Base-by-base conservation (phyloP, 2,797 vertebrate species). In the Hypotaenidia okinawae region DNA sequence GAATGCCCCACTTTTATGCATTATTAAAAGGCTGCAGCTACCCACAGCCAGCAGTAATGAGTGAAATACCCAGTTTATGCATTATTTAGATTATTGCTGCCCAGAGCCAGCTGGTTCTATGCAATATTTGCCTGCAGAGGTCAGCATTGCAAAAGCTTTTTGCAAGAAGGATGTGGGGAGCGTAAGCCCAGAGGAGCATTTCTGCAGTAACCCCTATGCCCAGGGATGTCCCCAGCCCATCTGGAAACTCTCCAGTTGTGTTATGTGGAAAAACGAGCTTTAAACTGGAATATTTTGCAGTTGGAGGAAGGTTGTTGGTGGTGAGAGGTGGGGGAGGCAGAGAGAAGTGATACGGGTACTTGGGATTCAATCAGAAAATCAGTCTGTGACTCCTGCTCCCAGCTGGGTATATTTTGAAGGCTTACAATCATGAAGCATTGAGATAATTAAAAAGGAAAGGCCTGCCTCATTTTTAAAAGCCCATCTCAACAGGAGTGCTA, bases 331-430 rank as follows among this genome's bases (percentile, higher is more conserved):
- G 41, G 41, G 16, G 41, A 43, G 28, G 23, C n/a, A 37, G 47
- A 5, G 28, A 43, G 35, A 67, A 51, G 39, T 2, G 30, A 25
- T 6, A 25, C 7, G n/a, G 5, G 11, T 21, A 28, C 25, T 24
- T 9, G 61, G 47, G 27, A 4, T 61, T 66, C 35, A 8, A 23
- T 17, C 13, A 25, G 52, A 33, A 49, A 52, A 49, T 9, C 10
- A 0, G 3, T 28, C 58, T 2, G 2, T 0, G 1, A 52, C 30
- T 4, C 23, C 69, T 35, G 16, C 25, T 63, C 43, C 37, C 73
- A 41, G 54, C 21, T 49, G 41, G 47, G 5, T 2, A 0, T 10
- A 2, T 32, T 81, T 61, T 3, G 2, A 43, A 45, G 58, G 62
- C 22, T 74, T 28, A 5, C 23, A 67, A 5, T 8, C 13, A 13